Evolutionary conservation across 2,113 vertebrate species (phyloP), one percentile per base, ranked within the genome.

Genomic region (Piliocolobus tephrosceles): DNA sequence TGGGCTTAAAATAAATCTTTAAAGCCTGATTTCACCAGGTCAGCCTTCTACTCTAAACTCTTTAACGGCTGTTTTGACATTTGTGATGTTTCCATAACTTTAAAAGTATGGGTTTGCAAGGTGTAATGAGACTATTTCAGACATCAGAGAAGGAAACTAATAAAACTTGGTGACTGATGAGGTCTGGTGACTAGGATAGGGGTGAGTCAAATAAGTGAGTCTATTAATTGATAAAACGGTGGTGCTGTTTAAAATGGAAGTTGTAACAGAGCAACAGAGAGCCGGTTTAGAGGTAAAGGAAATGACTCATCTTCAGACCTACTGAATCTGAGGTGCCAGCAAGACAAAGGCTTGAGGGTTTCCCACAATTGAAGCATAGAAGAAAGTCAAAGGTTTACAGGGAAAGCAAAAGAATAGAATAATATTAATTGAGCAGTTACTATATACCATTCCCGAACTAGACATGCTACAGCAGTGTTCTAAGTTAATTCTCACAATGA

Each of bases 21-120:
- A 80, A 81, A 43, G 55, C 82, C 75, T 47, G 32, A 80, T 75
- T 90, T 91, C 8, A 17, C 23, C n/a, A 52, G 57, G 20, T 76
- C 64, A 90, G 38, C 22, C 47, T 92, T 92, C 57, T 76, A 55
- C 52, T 93, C 30, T 64, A 61, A 94, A 89, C 8, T 64, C 3
- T 45, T 38, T 25, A 80, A 35, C 38, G 61, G 30, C 30, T 82
- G 35, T 35, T 72, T 57, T 52, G 47, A 80, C 57, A 94, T 88
- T 57, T 91, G 43, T 91, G 52, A 52, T 88, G 47, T 85, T 94
- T 76, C 81, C 66, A 52, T 50, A 80, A 89, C 47, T 86, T 94
- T 68, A 58, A 75, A 86, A 61, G 10, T 84, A 50, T 91, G 35
- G 9, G 79, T 82, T 73, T 88, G 3, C 61, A 88, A 97, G 18